phyloP scores from a whole-genome alignment of 2,113 vertebrate species.

The Gambusia holbrooki region DNA sequence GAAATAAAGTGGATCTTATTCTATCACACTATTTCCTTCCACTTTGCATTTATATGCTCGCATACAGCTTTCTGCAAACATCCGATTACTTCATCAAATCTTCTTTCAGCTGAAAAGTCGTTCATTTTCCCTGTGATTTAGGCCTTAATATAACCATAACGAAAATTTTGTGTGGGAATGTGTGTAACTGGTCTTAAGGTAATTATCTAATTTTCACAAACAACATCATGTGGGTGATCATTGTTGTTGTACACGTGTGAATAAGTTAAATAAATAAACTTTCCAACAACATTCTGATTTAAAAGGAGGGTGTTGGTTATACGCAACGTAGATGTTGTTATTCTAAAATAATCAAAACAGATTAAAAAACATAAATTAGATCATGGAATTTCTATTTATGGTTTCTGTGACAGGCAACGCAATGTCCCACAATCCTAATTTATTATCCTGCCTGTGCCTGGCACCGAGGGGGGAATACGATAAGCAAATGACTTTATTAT shows the following conservation, averaged over 20 bases:
- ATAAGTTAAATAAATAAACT: neutral
- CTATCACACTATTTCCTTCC: neutral
- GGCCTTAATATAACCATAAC: no score
- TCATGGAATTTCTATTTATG: constrained; percentile 27
- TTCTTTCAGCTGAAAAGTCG: neutral
- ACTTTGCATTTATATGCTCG: neutral
- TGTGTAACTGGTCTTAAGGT: no score
- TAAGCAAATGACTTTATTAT: constrained; percentile 72
- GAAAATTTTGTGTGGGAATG: no score
- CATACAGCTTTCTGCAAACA: no score
- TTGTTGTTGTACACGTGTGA: no score
- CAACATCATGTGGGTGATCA: no score
- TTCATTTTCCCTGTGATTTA: neutral
- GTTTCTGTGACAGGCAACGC: neutral
- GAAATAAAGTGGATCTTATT: no score
- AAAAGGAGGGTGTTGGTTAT: neutral
- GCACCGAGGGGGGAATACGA: constrained; percentile 68
- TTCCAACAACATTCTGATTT: neutral
- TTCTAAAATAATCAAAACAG: constrained; percentile 1
- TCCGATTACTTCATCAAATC: neutral
- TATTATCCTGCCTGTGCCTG: constrained; percentile 71
- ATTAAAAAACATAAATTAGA: neutral
- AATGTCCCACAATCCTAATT: constrained; percentile 17
- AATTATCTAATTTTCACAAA: no score
- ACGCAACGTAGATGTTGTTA: neutral